These are phyloP conservation scores for Caenorhabditis sp. DNA, from an alignment of 2,888 invertebrate species.

Conservation along the genomic window DNA sequence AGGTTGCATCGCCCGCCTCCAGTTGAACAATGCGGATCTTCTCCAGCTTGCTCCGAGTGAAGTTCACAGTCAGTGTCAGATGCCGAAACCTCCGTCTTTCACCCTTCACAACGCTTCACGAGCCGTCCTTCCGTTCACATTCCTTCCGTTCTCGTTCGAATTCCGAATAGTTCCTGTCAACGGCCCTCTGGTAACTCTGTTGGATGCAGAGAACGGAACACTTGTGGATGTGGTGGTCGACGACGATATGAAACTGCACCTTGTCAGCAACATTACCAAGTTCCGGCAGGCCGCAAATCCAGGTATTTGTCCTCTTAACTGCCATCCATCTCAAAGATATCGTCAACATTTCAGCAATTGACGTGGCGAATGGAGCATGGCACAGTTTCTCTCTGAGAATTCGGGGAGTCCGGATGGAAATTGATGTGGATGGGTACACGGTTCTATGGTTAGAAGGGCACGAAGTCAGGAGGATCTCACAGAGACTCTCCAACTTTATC, in stretches of 20 bases:
- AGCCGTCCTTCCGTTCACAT: conserved; percentile 74
- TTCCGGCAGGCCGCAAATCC: conserved; percentile 72
- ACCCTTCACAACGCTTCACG: conserved; percentile 65
- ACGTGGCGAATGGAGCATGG: conserved; percentile 73
- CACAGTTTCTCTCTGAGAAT: conserved; percentile 74
- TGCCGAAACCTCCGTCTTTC: conserved; percentile 69
- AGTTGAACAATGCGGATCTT: conserved; percentile 73
- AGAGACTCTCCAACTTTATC: conserved; percentile 68
- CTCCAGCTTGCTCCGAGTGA: conserved; percentile 69
- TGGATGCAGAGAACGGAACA: conserved; percentile 72
- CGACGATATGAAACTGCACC: conserved; percentile 57
- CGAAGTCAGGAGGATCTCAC: conserved; percentile 65
- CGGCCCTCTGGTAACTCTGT: conserved; percentile 62
- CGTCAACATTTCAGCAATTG: no score
- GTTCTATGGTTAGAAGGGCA: conserved; percentile 76
- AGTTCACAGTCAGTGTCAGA: conserved; percentile 58
- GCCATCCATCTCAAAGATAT: no score
- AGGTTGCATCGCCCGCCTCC: conserved; percentile 73
- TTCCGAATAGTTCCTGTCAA: conserved; percentile 70
- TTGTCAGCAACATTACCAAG: conserved; percentile 71
- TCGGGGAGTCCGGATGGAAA: conserved; percentile 73
- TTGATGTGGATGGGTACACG: conserved; percentile 75
- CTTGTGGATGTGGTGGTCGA: conserved; percentile 66
- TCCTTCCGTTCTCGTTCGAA: conserved; percentile 77
- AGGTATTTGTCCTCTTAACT: no score